Evolutionary conservation across 2,888 invertebrate species (phyloP), one percentile per base, ranked within the genome.

Genomic region (Heliconius erato): DNA sequence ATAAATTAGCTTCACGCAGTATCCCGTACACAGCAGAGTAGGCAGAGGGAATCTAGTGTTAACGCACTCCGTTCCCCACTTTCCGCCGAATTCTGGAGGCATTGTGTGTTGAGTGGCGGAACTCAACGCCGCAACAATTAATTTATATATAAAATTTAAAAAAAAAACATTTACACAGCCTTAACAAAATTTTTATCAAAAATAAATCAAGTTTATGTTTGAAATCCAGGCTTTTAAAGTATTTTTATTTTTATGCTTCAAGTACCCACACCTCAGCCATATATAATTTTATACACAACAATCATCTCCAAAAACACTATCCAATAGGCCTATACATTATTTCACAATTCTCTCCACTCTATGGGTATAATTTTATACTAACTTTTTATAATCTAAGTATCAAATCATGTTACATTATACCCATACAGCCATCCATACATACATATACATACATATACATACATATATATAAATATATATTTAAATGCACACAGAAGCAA

Each of bases 401-500:
- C 80, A 80, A 77, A 83, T 83, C 87, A 88, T 88, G 86, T 87
- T 84, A 80, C 81, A 77, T 77, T 81, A 82, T 63, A 74, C 82
- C 78, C 86, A 85, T 86, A 82, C 84, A 87, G 14, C 32, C 32
- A 76, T 63, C 35, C 87, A 84, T 85, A 82, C 82, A 40, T 69
- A 82, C 85, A 79, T 67, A 32, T 32, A 82, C 82, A 40, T 69
- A 82, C 85, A 79, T 67, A 32, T 32, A 32, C 11, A 81, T 54
- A 84, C 84, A 79, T 68, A 80, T 79, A 80, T 59, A 77, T 77
- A 69, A 76, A 28, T 76, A 79, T n/a, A 26, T 54, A 84, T 67
- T 74, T 44, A 76, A 35, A 74, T 76, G 65, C 92, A 91, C 92
- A 95, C 95, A 90, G 40, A 49, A 44, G 80, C 87, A 87, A 2